These are phyloP conservation scores for Gonioctena quinquepunctata DNA, from an alignment of 1,140 invertebrate species.

Conservation along the genomic window DNA sequence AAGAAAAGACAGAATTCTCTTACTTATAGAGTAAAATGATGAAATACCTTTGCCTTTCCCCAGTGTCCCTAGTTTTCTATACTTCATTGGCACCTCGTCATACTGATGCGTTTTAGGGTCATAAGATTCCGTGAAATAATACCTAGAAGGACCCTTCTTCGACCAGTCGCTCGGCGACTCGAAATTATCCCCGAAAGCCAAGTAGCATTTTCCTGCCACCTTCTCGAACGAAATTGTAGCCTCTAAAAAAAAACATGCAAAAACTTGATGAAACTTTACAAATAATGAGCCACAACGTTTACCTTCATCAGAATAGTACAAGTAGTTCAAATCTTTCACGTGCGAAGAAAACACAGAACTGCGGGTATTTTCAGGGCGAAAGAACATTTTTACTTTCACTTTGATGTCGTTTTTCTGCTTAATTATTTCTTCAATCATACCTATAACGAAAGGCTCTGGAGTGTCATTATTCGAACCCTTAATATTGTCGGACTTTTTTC, in stretches of 20 bases:
- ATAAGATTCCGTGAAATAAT: slow-evolving; percentile 78
- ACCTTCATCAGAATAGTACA: slow-evolving; percentile 78
- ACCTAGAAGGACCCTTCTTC: slow-evolving; percentile 55
- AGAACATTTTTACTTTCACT: slow-evolving; percentile 72
- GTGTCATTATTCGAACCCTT: slow-evolving; percentile 75
- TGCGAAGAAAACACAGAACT: slow-evolving; percentile 54
- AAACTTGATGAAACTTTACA: no score
- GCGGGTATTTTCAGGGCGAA: slow-evolving; percentile 76
- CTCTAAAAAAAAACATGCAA: slow-evolving; percentile 27
- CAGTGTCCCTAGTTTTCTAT: slow-evolving; percentile 62
- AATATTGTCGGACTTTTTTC: slow-evolving; percentile 53
- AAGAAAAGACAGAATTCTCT: no score
- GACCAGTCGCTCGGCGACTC: slow-evolving; percentile 24
- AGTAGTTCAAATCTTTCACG: slow-evolving; percentile 69
- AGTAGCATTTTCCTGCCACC: slow-evolving; percentile 34
- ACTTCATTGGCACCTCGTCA: slow-evolving; percentile 65
- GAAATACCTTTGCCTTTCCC: slow-evolving; percentile 75
- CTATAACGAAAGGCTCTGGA: slow-evolving; percentile 72
- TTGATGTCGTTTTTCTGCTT: slow-evolving; percentile 61
- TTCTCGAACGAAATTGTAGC: slow-evolving; percentile 28
- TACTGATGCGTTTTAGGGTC: slow-evolving; percentile 63
- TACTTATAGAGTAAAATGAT: no score
- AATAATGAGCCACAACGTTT: no score
- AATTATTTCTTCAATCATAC: slow-evolving; percentile 43
- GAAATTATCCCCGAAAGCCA: slow-evolving; percentile 25